Evolutionary conservation across 2,888 invertebrate species (phyloP), one percentile per base, ranked within the genome.

Genomic region (Sminthurinus aureus): DNA sequence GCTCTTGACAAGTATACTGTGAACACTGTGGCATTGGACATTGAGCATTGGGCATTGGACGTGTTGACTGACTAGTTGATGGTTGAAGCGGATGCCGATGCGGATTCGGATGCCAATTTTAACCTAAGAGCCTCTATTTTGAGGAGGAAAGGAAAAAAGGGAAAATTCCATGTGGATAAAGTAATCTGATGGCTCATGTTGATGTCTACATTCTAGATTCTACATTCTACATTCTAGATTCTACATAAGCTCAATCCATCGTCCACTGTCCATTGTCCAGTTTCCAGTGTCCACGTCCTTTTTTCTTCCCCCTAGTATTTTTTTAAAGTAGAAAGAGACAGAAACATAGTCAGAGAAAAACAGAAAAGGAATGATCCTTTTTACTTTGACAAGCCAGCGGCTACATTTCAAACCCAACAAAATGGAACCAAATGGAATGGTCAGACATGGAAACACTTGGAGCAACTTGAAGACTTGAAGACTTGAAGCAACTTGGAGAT

Each of bases 151-250:
- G 26, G 79, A 81, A 81, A 81, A 52, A 58, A 52, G 80, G 80
- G 67, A 79, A 79, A 79, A 79, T 79, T 79, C 67, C 79, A 79
- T 66, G 67, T 67, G 67, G 79, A 67, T 38, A 79, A 79, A 51
- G n/a, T 71, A 18, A 20, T 18, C 71, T 71, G 71, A 71, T 71
- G 71, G 71, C 26, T 20, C 79, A 79, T 79, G 79, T 79, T 79
- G 38, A 38, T 38, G 38, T 38, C 38, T 78, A 20, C 64, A 64
- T 75, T 75, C n/a, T n/a, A n/a, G n/a, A n/a, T n/a, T n/a, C n/a
- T n/a, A n/a, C n/a, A n/a, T n/a, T n/a, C n/a, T n/a, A n/a, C n/a
- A n/a, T n/a, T 38, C 38, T 78, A 20, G 24, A 64, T 75, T 75
- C 38, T 73, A 38, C 22, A 18, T 69, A 26, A 79, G 38, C 6